Conservation (phyloP, 2,113 vertebrate genomes). For the Atherinomorus stipes region DNA sequence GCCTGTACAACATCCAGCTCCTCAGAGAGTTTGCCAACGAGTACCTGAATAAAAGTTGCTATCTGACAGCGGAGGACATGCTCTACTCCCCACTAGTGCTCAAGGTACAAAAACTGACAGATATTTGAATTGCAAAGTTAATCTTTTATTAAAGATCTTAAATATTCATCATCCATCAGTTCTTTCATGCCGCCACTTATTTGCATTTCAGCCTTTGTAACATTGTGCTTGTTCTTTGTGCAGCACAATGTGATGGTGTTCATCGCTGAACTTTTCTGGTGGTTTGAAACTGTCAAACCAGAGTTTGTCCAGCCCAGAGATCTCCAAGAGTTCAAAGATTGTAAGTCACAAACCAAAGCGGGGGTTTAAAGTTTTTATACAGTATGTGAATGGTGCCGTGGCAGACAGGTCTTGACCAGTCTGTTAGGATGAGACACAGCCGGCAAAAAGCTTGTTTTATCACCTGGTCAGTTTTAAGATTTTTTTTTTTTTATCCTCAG, state of each 20-base stretch:
- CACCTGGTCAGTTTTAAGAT: too few species aligned
- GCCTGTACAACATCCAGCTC: slow-evolving; percentile 94
- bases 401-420: background rate
- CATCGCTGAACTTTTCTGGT: slow-evolving; percentile 98
- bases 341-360: slow-evolving; percentile 64
- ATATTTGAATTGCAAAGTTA: background rate
- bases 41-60: slow-evolving; percentile 93
- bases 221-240: background rate
- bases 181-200: background rate
- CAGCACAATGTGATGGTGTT: slow-evolving; percentile 88
- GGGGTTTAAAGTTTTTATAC: too few species aligned
- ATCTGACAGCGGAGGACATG: slow-evolving; percentile 93
- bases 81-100: slow-evolving; percentile 92
- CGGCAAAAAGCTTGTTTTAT: too few species aligned
- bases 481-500: too few species aligned
- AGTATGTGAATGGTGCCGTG: too few species aligned
- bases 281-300: slow-evolving; percentile 96
- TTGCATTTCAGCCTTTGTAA: background rate
- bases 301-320: slow-evolving; percentile 96
- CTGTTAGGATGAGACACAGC: background rate
- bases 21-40: slow-evolving; percentile 91
- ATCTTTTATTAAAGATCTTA: background rate
- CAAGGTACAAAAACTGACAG: slow-evolving; percentile 85
- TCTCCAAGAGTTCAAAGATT: slow-evolving; percentile 92
- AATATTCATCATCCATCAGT: background rate